A percentile compares a stretch with the other conserved stretches of the same genome.
Conservation (phyloP, 1,140 invertebrate genomes). For the Manduca sexta region DNA sequence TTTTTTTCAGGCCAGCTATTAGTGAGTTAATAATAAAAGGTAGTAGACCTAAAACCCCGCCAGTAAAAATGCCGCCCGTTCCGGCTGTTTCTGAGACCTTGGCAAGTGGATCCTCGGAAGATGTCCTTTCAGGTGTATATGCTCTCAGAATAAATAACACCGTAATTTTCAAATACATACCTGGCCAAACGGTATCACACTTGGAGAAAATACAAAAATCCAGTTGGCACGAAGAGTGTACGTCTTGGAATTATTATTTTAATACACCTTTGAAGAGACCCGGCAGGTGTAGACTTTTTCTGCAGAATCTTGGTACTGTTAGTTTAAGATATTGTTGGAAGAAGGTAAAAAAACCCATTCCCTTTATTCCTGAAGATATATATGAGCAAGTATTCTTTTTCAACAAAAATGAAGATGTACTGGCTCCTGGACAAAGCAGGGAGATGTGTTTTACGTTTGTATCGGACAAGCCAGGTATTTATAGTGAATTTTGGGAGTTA, state of each 20-base stretch:
- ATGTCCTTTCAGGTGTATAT: conserved; percentile 21
- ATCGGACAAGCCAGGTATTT: conserved; percentile 41
- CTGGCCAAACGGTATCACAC: conserved; percentile 23
- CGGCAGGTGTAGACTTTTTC: conserved; percentile 43
- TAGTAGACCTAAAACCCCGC: conserved; percentile 33
- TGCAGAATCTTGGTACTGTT: conserved; percentile 59
- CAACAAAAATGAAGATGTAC: conserved; percentile 59
- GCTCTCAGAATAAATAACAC: conserved; percentile 58
- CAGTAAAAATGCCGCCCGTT: conserved; percentile 25
- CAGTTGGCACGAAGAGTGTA: conserved; percentile 37
- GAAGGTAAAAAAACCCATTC: conserved; percentile 37
- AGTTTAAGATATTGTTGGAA: conserved; percentile 59
- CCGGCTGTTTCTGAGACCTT: conserved; percentile 24
- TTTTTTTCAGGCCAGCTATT: conserved; percentile 43
- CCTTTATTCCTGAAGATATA: conserved; percentile 40
- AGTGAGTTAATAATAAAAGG: conserved; percentile 42
- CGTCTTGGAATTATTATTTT: conserved; percentile 59
- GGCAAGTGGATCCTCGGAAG: not conserved
- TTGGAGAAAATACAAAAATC: conserved; percentile 35
- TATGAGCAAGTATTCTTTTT: conserved; percentile 60
- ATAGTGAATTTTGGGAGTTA: conserved; percentile 51
- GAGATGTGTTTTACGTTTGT: conserved; percentile 48
- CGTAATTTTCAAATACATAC: conserved; percentile 37
- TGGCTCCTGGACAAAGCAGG: conserved; percentile 50
- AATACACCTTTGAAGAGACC: conserved; percentile 41